A percentile compares a stretch with the other conserved stretches of the same genome.
These are phyloP conservation scores for Drosophila erecta DNA, from an alignment of 1,140 invertebrate species.

Conservation along the genomic window DNA sequence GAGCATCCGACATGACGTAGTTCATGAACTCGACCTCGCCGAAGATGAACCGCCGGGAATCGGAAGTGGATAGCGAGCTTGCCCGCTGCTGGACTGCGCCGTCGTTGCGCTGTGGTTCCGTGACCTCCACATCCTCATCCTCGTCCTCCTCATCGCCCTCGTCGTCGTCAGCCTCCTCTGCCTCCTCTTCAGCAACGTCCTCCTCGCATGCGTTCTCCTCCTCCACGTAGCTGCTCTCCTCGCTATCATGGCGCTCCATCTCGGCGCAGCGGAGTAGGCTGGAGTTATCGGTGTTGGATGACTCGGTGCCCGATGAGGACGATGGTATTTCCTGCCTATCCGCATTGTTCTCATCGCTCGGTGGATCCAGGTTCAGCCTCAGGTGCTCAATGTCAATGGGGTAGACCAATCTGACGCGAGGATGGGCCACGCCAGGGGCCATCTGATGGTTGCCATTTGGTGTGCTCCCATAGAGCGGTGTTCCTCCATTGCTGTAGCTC, in stretches of 20 bases:
- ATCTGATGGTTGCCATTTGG: not conserved
- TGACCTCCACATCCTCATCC: not conserved
- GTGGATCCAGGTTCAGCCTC: not conserved
- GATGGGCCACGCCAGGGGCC: not conserved
- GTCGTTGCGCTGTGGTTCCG: not conserved
- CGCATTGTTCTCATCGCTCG: not conserved
- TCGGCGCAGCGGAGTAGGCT: not conserved
- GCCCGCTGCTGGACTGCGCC: not conserved
- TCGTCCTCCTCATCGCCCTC: not conserved
- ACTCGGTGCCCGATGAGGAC: not conserved
- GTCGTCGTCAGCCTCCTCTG: not conserved
- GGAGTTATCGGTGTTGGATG: not conserved
- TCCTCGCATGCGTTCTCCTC: not conserved
- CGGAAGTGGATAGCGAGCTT: not conserved
- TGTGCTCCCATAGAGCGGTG: not conserved
- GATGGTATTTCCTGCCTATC: not conserved
- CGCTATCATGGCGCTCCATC: not conserved
- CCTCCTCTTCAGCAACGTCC: not conserved
- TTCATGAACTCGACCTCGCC: constrained; percentile 15
- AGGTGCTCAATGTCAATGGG: not conserved
- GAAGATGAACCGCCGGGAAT: not conserved
- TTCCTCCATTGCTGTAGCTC: not conserved
- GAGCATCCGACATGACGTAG: constrained; percentile 8
- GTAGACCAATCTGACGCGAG: not conserved
- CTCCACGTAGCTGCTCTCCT: not conserved